These are phyloP conservation scores for Leptestheria dahalacensis DNA, from an alignment of 1,140 invertebrate species.

Conservation along the genomic window DNA sequence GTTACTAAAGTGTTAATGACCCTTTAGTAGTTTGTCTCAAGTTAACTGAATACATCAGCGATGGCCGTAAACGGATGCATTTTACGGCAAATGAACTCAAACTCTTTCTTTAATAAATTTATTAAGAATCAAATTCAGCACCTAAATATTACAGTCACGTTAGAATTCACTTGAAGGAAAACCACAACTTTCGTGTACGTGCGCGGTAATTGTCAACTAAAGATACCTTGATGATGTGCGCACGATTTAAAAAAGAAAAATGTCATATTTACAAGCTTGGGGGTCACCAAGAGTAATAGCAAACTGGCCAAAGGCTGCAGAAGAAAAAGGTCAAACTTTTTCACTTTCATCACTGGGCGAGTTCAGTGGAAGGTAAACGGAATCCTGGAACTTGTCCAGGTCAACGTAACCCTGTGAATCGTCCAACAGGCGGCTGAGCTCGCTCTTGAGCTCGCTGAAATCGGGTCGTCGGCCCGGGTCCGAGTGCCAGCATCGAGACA, in stretches of 20 bases:
- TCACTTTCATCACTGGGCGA: conserved; percentile 22
- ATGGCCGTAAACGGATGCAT: no score
- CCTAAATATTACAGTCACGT: no score
- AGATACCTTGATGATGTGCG: no score
- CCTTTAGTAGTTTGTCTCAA: no score
- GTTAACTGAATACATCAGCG: no score
- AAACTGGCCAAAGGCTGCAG: background rate
- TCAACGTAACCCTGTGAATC: conserved; percentile 59
- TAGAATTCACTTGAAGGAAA: no score
- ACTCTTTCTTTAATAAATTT: no score
- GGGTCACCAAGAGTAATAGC: background rate
- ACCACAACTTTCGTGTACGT: no score
- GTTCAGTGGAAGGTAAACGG: conserved; percentile 23
- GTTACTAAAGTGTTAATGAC: no score
- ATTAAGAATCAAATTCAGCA: no score
- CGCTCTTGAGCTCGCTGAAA: conserved; percentile 48
- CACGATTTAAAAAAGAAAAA: background rate
- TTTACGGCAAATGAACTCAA: no score
- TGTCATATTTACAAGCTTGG: background rate
- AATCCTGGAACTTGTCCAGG: conserved; percentile 52
- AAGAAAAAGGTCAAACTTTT: conserved; percentile 16
- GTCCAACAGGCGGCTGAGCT: conserved; percentile 49
- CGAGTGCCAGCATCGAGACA: conserved; percentile 56
- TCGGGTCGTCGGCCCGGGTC: conserved; percentile 54
- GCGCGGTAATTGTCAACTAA: no score